Conservation (phyloP, 2,113 vertebrate species). For the Solea solea region DNA sequence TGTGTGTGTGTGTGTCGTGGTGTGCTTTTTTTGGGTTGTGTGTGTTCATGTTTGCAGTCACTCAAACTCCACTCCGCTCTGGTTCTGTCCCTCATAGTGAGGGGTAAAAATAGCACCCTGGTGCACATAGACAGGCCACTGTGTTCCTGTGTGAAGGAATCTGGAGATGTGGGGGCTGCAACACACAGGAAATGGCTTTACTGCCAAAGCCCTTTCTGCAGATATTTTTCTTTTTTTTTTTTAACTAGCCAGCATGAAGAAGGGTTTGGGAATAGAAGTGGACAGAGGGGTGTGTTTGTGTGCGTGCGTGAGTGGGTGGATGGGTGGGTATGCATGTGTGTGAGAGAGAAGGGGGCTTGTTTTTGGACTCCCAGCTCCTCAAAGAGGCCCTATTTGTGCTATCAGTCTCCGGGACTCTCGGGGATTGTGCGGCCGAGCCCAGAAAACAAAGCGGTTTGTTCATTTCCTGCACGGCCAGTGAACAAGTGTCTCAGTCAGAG, state of each 20-base stretch:
- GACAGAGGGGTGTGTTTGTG: conserved; percentile 68
- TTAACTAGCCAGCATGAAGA: conserved; percentile 61
- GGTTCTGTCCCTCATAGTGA: conserved; percentile 52
- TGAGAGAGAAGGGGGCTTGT: conserved; percentile 65
- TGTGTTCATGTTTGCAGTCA: conserved; percentile 35
- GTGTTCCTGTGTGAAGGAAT: conserved; percentile 68
- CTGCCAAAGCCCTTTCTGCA: conserved; percentile 61
- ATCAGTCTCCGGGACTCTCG: conserved; percentile 71
- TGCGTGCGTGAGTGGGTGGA: conserved; percentile 28
- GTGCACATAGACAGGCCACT: conserved; percentile 64
- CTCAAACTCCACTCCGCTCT: conserved; percentile 25
- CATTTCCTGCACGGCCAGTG: conserved; percentile 70
- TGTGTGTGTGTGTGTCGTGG: not conserved
- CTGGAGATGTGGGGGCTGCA: conserved; percentile 66
- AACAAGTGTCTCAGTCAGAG: conserved; percentile 74
- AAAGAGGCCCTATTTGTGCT: conserved; percentile 73
- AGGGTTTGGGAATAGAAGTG: conserved; percentile 59
- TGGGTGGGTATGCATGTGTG: conserved; percentile 27
- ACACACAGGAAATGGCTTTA: conserved; percentile 74
- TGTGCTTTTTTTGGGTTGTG: not conserved
- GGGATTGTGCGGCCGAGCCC: conserved; percentile 58
- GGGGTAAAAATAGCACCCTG: conserved; percentile 73
- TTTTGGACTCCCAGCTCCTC: conserved; percentile 65
- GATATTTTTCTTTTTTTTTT: conserved; percentile 71
- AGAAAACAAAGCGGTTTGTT: conserved; percentile 79